phyloP scores from a whole-genome alignment of 2,888 invertebrate genomes.

The Stramonita haemastoma region DNA sequence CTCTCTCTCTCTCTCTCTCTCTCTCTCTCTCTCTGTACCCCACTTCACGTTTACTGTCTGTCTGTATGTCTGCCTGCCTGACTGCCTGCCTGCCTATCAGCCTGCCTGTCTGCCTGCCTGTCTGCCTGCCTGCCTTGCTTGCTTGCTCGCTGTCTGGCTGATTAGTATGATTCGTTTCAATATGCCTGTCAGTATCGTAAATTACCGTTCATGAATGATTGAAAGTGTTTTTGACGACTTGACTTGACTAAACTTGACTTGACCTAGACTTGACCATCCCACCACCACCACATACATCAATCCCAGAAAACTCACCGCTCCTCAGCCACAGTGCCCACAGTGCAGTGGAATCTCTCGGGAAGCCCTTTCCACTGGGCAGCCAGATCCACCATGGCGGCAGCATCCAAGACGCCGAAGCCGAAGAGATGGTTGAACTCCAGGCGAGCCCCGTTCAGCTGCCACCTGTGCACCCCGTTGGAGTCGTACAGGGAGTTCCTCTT shows the following conservation, averaged over 20 bases:
- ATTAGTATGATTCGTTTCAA: no score
- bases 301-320: slow-evolving; percentile 70
- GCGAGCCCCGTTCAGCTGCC: slow-evolving; percentile 99
- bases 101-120: background rate
- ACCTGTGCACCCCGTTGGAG: slow-evolving; percentile 96
- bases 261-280: no score
- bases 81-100: background rate
- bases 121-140: background rate
- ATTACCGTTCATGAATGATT: no score
- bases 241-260: no score
- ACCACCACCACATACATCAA: no score
- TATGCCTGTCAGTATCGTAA: no score
- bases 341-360: slow-evolving; percentile 97
- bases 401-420: slow-evolving; percentile 98
- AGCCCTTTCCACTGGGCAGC: slow-evolving; percentile 97
- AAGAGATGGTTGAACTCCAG: slow-evolving; percentile 99
- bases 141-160: background rate
- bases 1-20: background rate
- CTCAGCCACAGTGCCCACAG: slow-evolving; percentile 90
- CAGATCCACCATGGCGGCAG: slow-evolving; percentile 98
- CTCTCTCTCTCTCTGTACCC: background rate
- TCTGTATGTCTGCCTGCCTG: background rate
- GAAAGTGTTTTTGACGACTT: no score
- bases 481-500: slow-evolving; percentile 98
- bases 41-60: background rate